These are phyloP conservation scores for Semnornis frantzii DNA, from an alignment of 2,113 vertebrate species.

Conservation along the genomic window DNA sequence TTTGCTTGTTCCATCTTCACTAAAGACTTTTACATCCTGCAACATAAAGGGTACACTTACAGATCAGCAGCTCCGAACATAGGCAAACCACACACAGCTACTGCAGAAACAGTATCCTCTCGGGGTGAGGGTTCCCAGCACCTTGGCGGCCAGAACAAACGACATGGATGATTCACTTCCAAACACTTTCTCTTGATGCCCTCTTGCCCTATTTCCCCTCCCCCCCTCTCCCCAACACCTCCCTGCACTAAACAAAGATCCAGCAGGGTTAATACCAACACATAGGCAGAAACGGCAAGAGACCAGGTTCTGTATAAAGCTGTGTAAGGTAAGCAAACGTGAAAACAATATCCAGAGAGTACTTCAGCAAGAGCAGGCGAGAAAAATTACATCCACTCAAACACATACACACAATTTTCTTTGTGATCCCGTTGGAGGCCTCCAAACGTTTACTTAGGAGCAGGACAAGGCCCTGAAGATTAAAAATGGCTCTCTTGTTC, in stretches of 20 bases:
- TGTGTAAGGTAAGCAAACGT: not conserved
- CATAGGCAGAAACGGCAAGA: not conserved
- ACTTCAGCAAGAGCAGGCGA: not conserved
- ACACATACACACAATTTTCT: not conserved
- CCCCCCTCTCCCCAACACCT: conserved; percentile 29
- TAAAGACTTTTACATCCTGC: conserved; percentile 97
- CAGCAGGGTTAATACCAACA: not conserved
- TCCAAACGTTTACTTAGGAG: not conserved
- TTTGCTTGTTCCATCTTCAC: conserved; percentile 95
- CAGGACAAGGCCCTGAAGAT: not conserved
- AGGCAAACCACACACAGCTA: conserved; percentile 18
- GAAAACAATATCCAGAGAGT: not conserved
- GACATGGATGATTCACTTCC: conserved; percentile 27
- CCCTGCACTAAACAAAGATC: conserved; percentile 11
- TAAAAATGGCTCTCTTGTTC: not conserved
- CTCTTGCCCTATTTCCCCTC: not conserved
- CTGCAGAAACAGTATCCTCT: not conserved
- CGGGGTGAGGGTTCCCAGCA: not conserved
- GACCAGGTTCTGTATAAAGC: not conserved
- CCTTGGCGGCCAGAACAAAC: conserved; percentile 34
- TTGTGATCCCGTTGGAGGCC: not conserved
- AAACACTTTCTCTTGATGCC: not conserved
- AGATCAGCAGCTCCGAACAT: conserved; percentile 42
- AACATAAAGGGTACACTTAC: conserved; percentile 68
- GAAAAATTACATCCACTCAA: not conserved